Percentiles rank a stretch among this genome's conserved stretches.
These are phyloP conservation scores for Trachelus stipa DNA, from an alignment of 2,888 invertebrate species.

Conservation along the genomic window DNA sequence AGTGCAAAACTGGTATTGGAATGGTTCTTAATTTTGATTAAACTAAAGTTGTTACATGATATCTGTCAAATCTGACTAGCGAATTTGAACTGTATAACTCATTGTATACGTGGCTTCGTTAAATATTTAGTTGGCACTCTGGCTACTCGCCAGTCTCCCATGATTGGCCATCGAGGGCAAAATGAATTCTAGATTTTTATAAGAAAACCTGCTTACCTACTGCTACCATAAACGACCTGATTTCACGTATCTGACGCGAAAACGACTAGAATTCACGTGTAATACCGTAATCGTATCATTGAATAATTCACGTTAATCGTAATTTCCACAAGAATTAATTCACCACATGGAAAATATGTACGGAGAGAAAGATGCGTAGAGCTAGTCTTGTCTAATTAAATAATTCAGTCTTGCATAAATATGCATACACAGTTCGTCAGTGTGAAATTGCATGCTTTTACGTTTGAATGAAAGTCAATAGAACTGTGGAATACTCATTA, in stretches of 20 bases:
- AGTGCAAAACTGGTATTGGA: background rate
- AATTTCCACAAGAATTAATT: conserved; percentile 15
- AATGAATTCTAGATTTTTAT: background rate
- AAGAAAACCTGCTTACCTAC: background rate
- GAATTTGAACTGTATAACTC: background rate
- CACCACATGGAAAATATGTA: background rate
- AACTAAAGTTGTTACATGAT: background rate
- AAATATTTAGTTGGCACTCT: background rate
- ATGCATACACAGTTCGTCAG: background rate
- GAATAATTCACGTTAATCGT: conserved; percentile 24
- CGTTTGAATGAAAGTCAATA: background rate
- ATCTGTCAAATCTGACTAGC: background rate
- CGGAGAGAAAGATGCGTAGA: background rate
- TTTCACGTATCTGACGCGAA: background rate
- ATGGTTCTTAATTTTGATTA: background rate
- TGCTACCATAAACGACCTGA: background rate
- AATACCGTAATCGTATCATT: background rate
- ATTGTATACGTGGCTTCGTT: background rate
- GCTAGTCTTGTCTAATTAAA: background rate
- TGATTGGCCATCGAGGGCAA: background rate
- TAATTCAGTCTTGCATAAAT: background rate
- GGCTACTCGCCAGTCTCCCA: background rate
- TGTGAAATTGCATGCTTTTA: background rate
- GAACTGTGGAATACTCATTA: background rate
- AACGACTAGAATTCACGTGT: background rate